A percentile compares a stretch with the other conserved stretches of the same genome.
Evolutionary conservation across 1,140 invertebrate genomes (phyloP).

Genomic region (Lamellibrachia luymesi): DNA sequence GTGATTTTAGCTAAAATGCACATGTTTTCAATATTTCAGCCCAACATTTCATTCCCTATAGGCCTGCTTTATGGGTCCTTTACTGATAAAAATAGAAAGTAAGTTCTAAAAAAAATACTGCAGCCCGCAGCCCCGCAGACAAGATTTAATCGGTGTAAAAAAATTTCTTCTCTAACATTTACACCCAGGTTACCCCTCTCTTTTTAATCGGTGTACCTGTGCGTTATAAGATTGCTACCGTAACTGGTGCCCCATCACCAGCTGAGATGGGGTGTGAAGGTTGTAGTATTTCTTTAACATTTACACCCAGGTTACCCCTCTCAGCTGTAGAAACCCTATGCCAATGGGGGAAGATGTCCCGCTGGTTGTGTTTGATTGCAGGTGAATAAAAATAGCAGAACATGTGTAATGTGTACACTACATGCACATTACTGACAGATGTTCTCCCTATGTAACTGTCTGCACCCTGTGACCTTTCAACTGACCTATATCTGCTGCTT

Average conservation of each 20-base stretch:
- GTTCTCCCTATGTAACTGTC: not conserved
- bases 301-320: not conserved
- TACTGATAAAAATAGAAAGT: not conserved
- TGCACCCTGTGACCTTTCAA: not conserved
- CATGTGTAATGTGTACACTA: not conserved
- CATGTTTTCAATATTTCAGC: too few species aligned
- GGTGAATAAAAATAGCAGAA: not conserved
- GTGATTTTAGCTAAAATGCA: too few species aligned
- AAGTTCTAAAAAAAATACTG: not conserved
- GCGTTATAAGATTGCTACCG: not conserved
- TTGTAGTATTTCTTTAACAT: constrained; percentile 1
- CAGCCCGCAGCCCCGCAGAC: not conserved
- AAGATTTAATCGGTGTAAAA: not conserved
- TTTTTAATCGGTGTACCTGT: not conserved
- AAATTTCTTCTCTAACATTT: too few species aligned
- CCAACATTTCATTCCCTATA: too few species aligned
- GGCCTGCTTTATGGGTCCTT: not conserved
- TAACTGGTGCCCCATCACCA: not conserved
- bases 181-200: too few species aligned
- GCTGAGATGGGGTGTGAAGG: not conserved
- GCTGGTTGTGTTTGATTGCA: not conserved
- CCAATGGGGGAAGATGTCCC: not conserved
- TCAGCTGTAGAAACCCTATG: not conserved
- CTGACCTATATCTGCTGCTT: not conserved
- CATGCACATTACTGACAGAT: not conserved